Evolutionary conservation across 2,797 vertebrate species (phyloP).

Genomic region (Phalanger gymnotis): DNA sequence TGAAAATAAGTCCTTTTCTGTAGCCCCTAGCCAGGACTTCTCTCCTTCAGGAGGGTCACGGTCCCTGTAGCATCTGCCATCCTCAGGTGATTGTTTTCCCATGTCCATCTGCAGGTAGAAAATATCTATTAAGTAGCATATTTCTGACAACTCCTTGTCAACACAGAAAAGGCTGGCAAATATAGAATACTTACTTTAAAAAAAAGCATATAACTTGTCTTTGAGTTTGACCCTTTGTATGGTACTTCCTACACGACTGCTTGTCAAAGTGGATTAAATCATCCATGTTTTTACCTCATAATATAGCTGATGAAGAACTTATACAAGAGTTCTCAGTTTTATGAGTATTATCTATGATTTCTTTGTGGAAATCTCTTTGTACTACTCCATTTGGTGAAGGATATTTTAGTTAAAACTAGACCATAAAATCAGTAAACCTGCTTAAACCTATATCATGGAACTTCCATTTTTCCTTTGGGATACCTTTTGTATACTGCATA

Average conservation of each 20-base stretch:
- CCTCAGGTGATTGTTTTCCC: not conserved
- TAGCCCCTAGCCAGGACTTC: not conserved
- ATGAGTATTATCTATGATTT: not conserved
- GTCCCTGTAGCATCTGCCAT: not conserved
- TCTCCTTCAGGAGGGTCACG: not conserved
- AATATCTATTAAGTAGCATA: not conserved
- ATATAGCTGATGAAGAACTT: not conserved
- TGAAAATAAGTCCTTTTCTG: not conserved
- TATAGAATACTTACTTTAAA: not conserved
- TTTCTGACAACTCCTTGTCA: not conserved
- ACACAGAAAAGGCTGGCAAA: not conserved
- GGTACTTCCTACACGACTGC: not conserved
- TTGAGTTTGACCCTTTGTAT: not conserved
- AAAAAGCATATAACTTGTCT: not conserved
- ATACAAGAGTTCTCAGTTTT: not conserved
- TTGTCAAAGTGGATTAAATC: not conserved
- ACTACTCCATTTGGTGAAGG: not conserved
- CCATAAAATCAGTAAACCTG: not conserved
- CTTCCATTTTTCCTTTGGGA: not conserved
- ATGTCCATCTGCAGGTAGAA: not conserved
- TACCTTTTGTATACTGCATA: not conserved
- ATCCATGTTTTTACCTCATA: not conserved
- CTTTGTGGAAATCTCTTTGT: not conserved
- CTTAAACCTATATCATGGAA: not conserved
- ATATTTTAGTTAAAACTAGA: not conserved